These are phyloP conservation scores for Abramis brama DNA, from an alignment of 2,113 vertebrate species.

Conservation along the genomic window DNA sequence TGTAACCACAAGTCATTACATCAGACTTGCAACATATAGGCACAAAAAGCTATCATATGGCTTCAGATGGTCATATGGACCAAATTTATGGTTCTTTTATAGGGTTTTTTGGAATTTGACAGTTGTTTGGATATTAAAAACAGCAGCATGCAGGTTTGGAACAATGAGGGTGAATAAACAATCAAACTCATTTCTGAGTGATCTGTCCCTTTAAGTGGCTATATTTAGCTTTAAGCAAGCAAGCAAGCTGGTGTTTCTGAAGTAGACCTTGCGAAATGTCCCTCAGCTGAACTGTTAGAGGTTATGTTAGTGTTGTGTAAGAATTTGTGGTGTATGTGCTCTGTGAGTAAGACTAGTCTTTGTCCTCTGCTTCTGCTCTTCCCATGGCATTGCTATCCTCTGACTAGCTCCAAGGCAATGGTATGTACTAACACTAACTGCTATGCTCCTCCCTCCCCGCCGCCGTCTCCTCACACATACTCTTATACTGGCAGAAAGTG, in stretches of 20 bases:
- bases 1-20: neutral
- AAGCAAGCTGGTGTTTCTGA: neutral
- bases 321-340: slow-evolving; percentile 74
- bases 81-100: neutral
- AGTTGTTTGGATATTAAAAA: neutral
- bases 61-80: neutral
- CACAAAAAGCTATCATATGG: neutral
- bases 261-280: slow-evolving; percentile 8
- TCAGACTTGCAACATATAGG: neutral
- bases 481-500: slow-evolving; percentile 71
- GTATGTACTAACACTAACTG: slow-evolving; percentile 89
- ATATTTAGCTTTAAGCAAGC: slow-evolving; percentile 14
- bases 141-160: neutral
- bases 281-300: slow-evolving; percentile 33
- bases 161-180: neutral
- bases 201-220: neutral
- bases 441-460: slow-evolving; percentile 68
- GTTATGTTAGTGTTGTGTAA: slow-evolving; percentile 44
- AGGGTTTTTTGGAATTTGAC: neutral
- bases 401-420: slow-evolving; percentile 91
- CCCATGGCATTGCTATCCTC: slow-evolving; percentile 85
- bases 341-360: slow-evolving; percentile 94
- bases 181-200: neutral
- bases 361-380: slow-evolving; percentile 86
- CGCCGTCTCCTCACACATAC: slow-evolving; percentile 64